phyloP scores from a whole-genome alignment of 2,797 vertebrate genomes.

The Adelosebastes latens region DNA sequence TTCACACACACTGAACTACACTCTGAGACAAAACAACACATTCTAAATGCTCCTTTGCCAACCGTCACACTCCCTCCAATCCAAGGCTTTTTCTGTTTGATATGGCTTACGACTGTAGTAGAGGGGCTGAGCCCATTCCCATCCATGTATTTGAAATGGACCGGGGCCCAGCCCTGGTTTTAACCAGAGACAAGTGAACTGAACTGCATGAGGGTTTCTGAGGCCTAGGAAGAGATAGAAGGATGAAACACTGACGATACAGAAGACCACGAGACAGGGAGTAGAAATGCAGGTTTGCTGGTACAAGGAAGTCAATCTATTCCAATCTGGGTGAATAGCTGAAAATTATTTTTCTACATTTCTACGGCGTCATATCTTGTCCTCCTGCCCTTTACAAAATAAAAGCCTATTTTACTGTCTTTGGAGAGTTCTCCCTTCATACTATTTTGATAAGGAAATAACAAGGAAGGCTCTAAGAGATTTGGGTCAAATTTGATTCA shows the following conservation, averaged over 20 bases:
- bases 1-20: conserved; percentile 24
- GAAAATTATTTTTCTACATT: not conserved
- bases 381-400: not conserved
- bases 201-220: conserved; percentile 76
- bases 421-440: not conserved
- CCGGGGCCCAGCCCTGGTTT: conserved; percentile 46
- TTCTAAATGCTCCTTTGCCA: conserved; percentile 66
- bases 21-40: conserved; percentile 59
- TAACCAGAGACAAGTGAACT: conserved; percentile 61
- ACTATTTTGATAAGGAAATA: not conserved
- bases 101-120: conserved; percentile 78
- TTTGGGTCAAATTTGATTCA: conserved; percentile 44
- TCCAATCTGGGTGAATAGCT: conserved; percentile 7
- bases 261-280: conserved; percentile 38
- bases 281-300: conserved; percentile 10
- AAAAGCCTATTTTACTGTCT: not conserved
- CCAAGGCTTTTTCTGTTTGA: conserved; percentile 77
- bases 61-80: conserved; percentile 44
- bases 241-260: conserved; percentile 61
- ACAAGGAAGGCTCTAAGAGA: conserved; percentile 3
- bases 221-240: conserved; percentile 62
- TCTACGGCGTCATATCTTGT: not conserved
- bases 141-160: conserved; percentile 23
- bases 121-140: conserved; percentile 48
- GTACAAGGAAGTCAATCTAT: not conserved